A percentile compares a stretch with the other conserved stretches of the same genome.
Conservation (phyloP, 2,888 invertebrate species). For the Agrochola macilenta region DNA sequence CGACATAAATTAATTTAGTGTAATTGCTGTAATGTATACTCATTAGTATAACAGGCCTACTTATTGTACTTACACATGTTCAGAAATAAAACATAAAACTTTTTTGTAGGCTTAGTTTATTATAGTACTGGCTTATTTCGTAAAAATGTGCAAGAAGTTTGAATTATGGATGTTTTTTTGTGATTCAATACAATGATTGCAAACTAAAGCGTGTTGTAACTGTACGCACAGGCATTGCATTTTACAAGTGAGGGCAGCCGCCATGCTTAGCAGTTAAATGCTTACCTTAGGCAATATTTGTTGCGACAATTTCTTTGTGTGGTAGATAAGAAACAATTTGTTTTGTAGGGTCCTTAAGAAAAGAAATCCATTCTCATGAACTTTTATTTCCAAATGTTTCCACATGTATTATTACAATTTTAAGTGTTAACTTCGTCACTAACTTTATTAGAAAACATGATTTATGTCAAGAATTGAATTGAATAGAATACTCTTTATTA, state of each 20-base stretch:
- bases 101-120: slow-evolving; percentile 35
- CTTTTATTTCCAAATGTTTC: background rate
- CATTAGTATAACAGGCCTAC: slow-evolving; percentile 56
- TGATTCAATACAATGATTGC: slow-evolving; percentile 42
- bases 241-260: slow-evolving; percentile 36
- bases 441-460: background rate
- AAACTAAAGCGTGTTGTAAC: slow-evolving; percentile 50
- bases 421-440: background rate
- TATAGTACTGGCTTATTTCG: slow-evolving; percentile 24
- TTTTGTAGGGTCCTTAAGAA: slow-evolving; percentile 9
- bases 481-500: background rate
- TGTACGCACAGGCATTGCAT: slow-evolving; percentile 42
- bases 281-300: slow-evolving; percentile 44
- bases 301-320: slow-evolving; percentile 48
- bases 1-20: slow-evolving; percentile 69
- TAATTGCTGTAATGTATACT: slow-evolving; percentile 69
- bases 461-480: background rate
- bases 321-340: slow-evolving; percentile 9
- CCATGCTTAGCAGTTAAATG: slow-evolving; percentile 41
- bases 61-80: slow-evolving; percentile 11
- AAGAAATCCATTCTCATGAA: slow-evolving; percentile 9
- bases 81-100: slow-evolving; percentile 26
- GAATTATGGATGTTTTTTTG: slow-evolving; percentile 32
- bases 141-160: slow-evolving; percentile 29
- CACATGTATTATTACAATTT: background rate